Evolutionary conservation across 2,113 vertebrate species (phyloP), one percentile per base, ranked within the genome.

Genomic region (Prochilodus magdalenae): DNA sequence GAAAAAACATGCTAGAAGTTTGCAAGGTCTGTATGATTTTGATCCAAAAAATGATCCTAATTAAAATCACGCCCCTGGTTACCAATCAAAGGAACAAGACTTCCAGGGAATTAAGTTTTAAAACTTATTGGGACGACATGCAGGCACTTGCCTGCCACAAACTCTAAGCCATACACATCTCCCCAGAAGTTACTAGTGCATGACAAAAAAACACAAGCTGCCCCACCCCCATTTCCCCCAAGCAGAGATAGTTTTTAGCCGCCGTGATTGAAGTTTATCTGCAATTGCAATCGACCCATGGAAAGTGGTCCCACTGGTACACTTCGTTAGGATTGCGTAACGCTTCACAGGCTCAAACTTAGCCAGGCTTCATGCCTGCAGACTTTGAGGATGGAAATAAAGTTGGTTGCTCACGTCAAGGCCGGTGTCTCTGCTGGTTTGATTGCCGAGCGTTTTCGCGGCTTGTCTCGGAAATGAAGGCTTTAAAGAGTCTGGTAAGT

Each of bases 221-320:
- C 29, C 22, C 24, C 0, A 59, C 63, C 44, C 66, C 72, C 80
- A 57, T 33, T 55, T 29, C n/a, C 24, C 36, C 49, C 72, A 36
- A 33, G 55, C 66, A n/a, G 27, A 63, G 57, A 83, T 82, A 89
- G 84, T 89, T 89, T 92, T 89, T 82, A 47, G 80, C 72, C 57
- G 73, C 60, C 80, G 81, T 73, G 67, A 79, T 47, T 83, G 83
- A 85, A 85, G 84, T 79, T 83, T 81, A 51, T 79, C 84, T 81
- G 84, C 59, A 74, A 82, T 67, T 57, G 30, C 83, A 87, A 89
- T 89, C 80, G 84, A 86, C 85, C 12, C 59, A 77, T 75, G 69
- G 75, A 75, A 81, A 53, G 67, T 69, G 80, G 80, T 90, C 82
- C 88, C 88, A 80, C 67, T 22, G 44, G 83, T 88, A 57, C 33